Percentiles rank a stretch among this genome's conserved stretches.
phyloP scores from a whole-genome alignment of 1,140 invertebrate species.

The Orius insidiosus region DNA sequence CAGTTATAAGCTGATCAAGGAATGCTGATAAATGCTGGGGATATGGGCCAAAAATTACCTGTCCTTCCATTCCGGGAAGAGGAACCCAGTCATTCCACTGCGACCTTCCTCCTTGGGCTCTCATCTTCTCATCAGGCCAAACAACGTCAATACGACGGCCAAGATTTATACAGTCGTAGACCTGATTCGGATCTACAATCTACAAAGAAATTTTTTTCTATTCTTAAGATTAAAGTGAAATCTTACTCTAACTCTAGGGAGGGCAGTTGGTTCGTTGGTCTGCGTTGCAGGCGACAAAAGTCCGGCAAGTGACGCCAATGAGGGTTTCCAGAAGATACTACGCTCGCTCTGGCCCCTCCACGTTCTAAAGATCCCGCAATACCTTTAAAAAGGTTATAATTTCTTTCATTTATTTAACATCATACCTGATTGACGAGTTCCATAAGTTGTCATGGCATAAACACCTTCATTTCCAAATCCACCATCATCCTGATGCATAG shows the following conservation, averaged over 20 bases:
- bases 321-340: conserved; percentile 62
- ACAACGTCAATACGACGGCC: conserved; percentile 74
- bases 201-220: conserved; percentile 21
- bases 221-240: background rate
- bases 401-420: no score
- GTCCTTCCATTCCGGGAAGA: conserved; percentile 75
- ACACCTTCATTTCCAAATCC: conserved; percentile 44
- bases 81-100: conserved; percentile 83
- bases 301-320: conserved; percentile 61
- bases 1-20: no score
- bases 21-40: no score
- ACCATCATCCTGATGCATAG: conserved; percentile 40
- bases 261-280: conserved; percentile 26
- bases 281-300: conserved; percentile 28
- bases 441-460: conserved; percentile 41
- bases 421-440: conserved; percentile 34
- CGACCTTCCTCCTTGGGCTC: conserved; percentile 62
- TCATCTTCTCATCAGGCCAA: conserved; percentile 80
- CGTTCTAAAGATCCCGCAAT: conserved; percentile 31
- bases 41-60: no score
- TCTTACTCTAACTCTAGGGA: conserved; percentile 39
- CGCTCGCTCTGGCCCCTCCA: conserved; percentile 56
- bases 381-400: conserved; percentile 3
- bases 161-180: conserved; percentile 80
- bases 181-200: conserved; percentile 58